Percentiles rank a stretch among this genome's conserved stretches.
Evolutionary conservation across 2,113 vertebrate genomes (phyloP).

Genomic region (Nematolebias whitei): DNA sequence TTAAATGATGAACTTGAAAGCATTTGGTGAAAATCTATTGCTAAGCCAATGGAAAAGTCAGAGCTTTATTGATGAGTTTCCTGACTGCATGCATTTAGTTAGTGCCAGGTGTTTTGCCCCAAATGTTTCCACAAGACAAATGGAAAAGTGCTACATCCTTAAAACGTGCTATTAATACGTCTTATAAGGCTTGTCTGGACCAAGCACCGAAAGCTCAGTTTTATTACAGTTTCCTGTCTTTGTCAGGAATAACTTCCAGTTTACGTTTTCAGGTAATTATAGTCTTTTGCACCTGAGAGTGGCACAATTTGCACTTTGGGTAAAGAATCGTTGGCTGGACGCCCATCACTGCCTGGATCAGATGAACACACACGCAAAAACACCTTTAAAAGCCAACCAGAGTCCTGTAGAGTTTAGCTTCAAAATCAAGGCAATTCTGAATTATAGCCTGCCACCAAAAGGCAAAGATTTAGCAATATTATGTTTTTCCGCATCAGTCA

Average conservation of each 20-base stretch:
- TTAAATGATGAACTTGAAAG: no score
- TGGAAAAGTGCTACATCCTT: constrained; percentile 77
- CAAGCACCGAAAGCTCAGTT: constrained; percentile 72
- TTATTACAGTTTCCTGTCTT: constrained; percentile 80
- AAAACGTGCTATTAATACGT: constrained; percentile 74
- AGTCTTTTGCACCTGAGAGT: constrained; percentile 74
- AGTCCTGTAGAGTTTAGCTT: constrained; percentile 26
- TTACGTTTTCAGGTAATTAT: constrained; percentile 83
- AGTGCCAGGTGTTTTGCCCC: constrained; percentile 78
- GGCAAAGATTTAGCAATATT: no score
- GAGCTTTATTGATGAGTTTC: constrained; percentile 46
- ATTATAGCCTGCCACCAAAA: no score
- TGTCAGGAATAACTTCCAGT: constrained; percentile 80
- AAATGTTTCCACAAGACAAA: constrained; percentile 79
- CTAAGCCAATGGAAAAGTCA: constrained; percentile 24
- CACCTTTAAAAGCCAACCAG: constrained; percentile 57
- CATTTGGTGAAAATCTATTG: no score
- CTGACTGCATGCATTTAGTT: constrained; percentile 64
- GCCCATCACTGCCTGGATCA: constrained; percentile 72
- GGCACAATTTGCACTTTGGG: constrained; percentile 80
- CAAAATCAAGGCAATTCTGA: constrained; percentile 14
- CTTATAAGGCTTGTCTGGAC: constrained; percentile 63
- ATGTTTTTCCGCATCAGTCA: no score
- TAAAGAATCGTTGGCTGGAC: constrained; percentile 76
- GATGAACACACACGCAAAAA: constrained; percentile 66